phyloP scores from a whole-genome alignment of 1,140 invertebrate species.

The Polypedilum pembai region DNA sequence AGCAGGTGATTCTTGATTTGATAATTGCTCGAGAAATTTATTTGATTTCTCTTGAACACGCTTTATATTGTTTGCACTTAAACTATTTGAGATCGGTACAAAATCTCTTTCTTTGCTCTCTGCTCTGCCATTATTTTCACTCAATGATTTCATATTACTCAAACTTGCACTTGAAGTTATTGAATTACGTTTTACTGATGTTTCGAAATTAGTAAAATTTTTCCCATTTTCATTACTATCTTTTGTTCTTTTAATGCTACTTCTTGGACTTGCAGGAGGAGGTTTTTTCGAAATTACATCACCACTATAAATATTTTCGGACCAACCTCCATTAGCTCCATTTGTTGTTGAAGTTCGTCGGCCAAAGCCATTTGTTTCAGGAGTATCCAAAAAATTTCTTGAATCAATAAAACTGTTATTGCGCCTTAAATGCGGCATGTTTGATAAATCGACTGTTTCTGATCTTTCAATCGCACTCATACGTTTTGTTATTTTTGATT shows the following conservation, averaged over 20 bases:
- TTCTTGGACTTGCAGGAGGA: not conserved
- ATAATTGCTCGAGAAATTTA: not conserved
- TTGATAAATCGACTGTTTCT: slow-evolving; percentile 34
- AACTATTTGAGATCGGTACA: not conserved
- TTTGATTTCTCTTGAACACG: not conserved
- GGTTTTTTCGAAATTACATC: not conserved
- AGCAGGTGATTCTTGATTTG: not conserved
- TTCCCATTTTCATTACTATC: not conserved
- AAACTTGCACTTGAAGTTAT: slow-evolving; percentile 11
- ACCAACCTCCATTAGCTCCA: not conserved
- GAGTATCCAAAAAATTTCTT: slow-evolving; percentile 3
- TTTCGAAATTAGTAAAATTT: not conserved
- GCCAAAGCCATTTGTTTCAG: not conserved
- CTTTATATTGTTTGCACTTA: not conserved
- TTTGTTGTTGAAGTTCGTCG: not conserved
- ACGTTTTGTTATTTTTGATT: not conserved
- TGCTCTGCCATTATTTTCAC: not conserved
- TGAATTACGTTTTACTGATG: not conserved
- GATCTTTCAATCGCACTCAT: slow-evolving; percentile 33
- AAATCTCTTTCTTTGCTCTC: not conserved
- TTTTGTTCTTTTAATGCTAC: not conserved
- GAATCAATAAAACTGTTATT: slow-evolving; percentile 24
- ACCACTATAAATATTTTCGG: not conserved
- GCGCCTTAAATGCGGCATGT: slow-evolving; percentile 31
- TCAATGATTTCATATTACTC: not conserved